phyloP scores from a whole-genome alignment of 2,888 invertebrate genomes.

The Agonopterix heracliana region DNA sequence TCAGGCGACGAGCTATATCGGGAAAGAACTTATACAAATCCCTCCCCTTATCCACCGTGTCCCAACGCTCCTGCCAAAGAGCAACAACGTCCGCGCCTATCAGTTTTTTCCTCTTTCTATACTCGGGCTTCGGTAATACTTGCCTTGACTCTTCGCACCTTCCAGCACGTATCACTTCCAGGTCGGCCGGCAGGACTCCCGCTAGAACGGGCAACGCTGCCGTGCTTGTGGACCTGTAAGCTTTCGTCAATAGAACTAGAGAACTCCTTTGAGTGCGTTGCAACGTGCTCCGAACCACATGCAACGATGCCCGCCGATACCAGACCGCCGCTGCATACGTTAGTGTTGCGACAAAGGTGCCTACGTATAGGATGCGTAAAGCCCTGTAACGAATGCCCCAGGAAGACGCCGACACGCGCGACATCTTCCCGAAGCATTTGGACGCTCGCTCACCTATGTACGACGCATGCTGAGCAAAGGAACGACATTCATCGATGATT shows the following conservation, averaged over 20 bases:
- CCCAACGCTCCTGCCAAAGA: slow-evolving; percentile 11
- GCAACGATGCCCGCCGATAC: slow-evolving; percentile 6
- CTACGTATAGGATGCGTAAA: slow-evolving; percentile 12
- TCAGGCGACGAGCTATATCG: slow-evolving; percentile 10
- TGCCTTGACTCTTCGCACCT: background rate
- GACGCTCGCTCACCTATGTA: slow-evolving; percentile 10
- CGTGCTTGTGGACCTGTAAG: slow-evolving; percentile 22
- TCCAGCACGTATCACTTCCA: slow-evolving; percentile 19
- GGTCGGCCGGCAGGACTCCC: slow-evolving; percentile 22
- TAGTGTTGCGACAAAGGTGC: slow-evolving; percentile 14
- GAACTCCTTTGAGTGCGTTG: slow-evolving; percentile 16
- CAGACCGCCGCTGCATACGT: slow-evolving; percentile 17
- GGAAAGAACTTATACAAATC: slow-evolving; percentile 17
- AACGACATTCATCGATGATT: background rate
- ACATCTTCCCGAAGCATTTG: slow-evolving; percentile 14
- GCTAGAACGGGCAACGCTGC: slow-evolving; percentile 23
- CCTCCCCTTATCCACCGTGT: slow-evolving; percentile 3
- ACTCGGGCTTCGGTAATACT: background rate
- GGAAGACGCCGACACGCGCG: slow-evolving; percentile 16
- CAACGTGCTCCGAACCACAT: slow-evolving; percentile 13
- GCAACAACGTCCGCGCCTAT: slow-evolving; percentile 1
- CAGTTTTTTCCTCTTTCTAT: background rate
- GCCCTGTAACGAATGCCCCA: slow-evolving; percentile 16
- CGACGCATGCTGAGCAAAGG: slow-evolving; percentile 8
- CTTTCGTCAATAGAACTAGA: slow-evolving; percentile 20